Conservation (phyloP, 37 sponge, comb jelly and placozoan species). For the Hormiphora californensis region DNA sequence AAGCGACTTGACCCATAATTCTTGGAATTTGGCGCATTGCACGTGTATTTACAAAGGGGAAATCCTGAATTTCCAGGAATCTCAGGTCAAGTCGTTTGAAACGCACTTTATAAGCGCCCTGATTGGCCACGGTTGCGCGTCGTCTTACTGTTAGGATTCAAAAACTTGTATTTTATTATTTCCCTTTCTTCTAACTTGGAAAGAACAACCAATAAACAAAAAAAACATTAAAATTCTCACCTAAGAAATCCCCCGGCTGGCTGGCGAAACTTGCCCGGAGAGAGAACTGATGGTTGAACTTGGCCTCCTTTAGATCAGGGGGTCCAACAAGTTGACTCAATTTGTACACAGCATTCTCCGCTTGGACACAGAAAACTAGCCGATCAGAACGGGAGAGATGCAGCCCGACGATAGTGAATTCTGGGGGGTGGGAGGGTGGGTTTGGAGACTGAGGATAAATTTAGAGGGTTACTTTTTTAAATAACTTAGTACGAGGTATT, state of each 20-base stretch:
- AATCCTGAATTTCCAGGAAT: too few relatives aligned
- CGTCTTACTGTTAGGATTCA: too few relatives aligned
- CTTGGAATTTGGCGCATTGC: too few relatives aligned
- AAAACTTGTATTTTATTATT: too few relatives aligned
- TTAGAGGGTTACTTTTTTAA: not conserved
- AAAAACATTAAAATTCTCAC: too few relatives aligned
- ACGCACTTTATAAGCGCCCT: too few relatives aligned
- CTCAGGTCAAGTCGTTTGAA: too few relatives aligned
- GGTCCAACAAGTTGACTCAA: conserved; percentile 29
- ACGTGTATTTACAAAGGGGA: too few relatives aligned
- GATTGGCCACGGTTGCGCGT: too few relatives aligned
- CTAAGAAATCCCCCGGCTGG: not conserved
- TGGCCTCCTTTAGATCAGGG: conserved; percentile 31
- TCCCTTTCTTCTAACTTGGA: too few relatives aligned
- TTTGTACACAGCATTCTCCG: conserved; percentile 30
- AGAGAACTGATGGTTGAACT: conserved; percentile 19
- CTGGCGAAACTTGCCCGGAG: not conserved
- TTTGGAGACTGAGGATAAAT: not conserved
- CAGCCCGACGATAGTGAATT: not conserved
- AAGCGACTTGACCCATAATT: too few relatives aligned
- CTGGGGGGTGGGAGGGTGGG: not conserved
- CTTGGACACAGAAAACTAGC: conserved; percentile 24
- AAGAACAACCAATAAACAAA: too few relatives aligned
- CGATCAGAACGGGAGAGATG: conserved; percentile 14
- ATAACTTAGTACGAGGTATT: not conserved